Evolutionary conservation across 2,113 vertebrate species (phyloP), one percentile per base, ranked within the genome.

Genomic region (Corydoras sp.): DNA sequence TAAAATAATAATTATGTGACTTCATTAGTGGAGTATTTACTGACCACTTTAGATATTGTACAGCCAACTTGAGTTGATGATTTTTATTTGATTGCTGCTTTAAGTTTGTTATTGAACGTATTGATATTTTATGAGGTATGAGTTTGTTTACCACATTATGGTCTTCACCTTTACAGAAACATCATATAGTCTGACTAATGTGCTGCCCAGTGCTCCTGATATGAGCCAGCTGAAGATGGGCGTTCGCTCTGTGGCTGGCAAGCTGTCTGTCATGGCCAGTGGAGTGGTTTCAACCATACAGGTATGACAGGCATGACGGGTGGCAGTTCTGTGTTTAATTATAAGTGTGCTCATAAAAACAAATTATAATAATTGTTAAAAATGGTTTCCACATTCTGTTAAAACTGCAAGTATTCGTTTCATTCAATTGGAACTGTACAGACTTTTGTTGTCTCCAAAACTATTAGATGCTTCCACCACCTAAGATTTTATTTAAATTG

Each of bases 221-320:
- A 95, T 99, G 92, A 77, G 91, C 1, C 94, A 97, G 81, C 91
- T 99, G 75, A 96, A 93, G 82, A 90, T 93, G 58, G 96, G 97
- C 0, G 93, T 99, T 43, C 89, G 91, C 64, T 93, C 93, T 0
- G 93, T 98, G 0, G 97, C 97, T 0, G 97, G 97, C 12, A 96
- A 90, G 62, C 93, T 99, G 29, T 98, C 96, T 0, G 93, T 95
- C 54, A 92, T 99, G 81, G 97, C 97, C 72, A 98, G 93, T 10
- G 96, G 95, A 0, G 95, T 99, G 2, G 93, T 98, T 84, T 93
- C 84, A 18, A 89, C 94, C 7, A 97, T 99, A 78, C 97, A 99
- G 94, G 97, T 98, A 1, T 72, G 90, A 83, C 35, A 43, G 4
- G 2, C 54, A 50, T 11, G 7, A 9, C 49, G 2, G 7, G 11